phyloP scores from a whole-genome alignment of 2,113 vertebrate genomes.

The Varanus salvator region DNA sequence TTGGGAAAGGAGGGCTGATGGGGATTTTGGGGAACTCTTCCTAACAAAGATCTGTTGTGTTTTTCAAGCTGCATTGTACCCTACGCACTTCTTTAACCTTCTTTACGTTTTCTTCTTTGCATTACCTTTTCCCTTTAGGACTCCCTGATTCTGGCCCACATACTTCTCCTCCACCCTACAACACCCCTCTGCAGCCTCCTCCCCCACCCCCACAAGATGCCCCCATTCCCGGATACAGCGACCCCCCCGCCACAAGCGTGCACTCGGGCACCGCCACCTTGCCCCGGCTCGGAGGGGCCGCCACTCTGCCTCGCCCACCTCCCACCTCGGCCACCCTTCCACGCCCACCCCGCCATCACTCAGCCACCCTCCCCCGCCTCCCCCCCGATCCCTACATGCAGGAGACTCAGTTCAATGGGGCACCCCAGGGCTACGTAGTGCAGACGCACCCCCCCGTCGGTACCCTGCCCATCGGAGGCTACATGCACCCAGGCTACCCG shows the following conservation, averaged over 20 bases:
- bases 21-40: background rate
- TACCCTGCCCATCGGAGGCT: slow-evolving; percentile 84
- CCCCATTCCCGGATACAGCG: slow-evolving; percentile 52
- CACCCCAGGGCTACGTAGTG: slow-evolving; percentile 88
- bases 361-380: slow-evolving; percentile 81
- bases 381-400: slow-evolving; percentile 74
- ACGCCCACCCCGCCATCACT: slow-evolving; percentile 85
- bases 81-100: background rate
- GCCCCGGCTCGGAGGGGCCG: slow-evolving; percentile 78
- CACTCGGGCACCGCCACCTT: slow-evolving; percentile 85
- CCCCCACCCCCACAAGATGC: slow-evolving; percentile 56
- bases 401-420: slow-evolving; percentile 74
- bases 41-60: background rate
- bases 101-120: background rate
- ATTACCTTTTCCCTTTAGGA: slow-evolving; percentile 69
- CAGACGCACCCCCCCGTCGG: slow-evolving; percentile 84
- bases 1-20: background rate
- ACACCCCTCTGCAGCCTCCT: slow-evolving; percentile 68
- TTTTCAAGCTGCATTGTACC: background rate
- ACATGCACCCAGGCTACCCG: slow-evolving; percentile 87
- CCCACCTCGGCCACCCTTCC: slow-evolving; percentile 84
- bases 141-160: slow-evolving; percentile 84
- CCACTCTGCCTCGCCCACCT: slow-evolving; percentile 71
- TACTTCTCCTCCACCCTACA: slow-evolving; percentile 87
- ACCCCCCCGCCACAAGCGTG: slow-evolving; percentile 56